These are phyloP conservation scores for Umimayanthus kanabou DNA, from an alignment of 92 coral and sea anemone genomes.

Conservation along the genomic window DNA sequence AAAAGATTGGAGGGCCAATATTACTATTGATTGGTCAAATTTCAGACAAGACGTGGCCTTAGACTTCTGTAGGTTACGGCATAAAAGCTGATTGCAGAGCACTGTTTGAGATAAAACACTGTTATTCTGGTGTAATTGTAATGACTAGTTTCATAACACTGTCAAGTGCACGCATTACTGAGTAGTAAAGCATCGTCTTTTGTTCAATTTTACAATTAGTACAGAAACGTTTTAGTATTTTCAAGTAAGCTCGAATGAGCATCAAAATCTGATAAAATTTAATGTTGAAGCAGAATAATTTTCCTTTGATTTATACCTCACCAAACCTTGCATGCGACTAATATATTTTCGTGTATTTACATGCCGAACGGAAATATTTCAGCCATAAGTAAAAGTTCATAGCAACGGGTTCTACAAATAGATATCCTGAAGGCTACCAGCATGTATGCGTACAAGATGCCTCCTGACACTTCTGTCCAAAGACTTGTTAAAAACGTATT, in stretches of 20 bases:
- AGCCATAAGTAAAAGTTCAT: constrained; percentile 17
- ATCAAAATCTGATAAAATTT: neutral
- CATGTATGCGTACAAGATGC: constrained; percentile 9
- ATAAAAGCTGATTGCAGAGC: neutral
- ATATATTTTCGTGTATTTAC: neutral
- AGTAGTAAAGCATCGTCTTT: neutral
- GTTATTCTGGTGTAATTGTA: constrained; percentile 8
- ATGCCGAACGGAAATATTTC: neutral
- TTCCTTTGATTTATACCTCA: neutral
- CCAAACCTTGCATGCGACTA: neutral
- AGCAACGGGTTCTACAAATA: constrained; percentile 42
- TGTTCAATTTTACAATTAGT: neutral
- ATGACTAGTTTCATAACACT: constrained; percentile 25
- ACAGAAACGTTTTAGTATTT: neutral
- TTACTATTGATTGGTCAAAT: no score
- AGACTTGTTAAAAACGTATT: constrained; percentile 44
- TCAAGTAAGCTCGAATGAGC: neutral
- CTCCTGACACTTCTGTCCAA: constrained; percentile 39
- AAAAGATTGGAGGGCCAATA: no score
- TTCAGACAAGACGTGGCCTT: neutral
- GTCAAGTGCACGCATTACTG: constrained; percentile 31
- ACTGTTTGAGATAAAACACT: constrained; percentile 6
- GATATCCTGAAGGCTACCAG: constrained; percentile 15
- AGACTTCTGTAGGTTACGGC: neutral
- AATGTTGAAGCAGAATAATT: neutral